A percentile compares a stretch with the other conserved stretches of the same genome.
Conservation (phyloP, 2,888 invertebrate genomes). For the Monoplex corrugatus region DNA sequence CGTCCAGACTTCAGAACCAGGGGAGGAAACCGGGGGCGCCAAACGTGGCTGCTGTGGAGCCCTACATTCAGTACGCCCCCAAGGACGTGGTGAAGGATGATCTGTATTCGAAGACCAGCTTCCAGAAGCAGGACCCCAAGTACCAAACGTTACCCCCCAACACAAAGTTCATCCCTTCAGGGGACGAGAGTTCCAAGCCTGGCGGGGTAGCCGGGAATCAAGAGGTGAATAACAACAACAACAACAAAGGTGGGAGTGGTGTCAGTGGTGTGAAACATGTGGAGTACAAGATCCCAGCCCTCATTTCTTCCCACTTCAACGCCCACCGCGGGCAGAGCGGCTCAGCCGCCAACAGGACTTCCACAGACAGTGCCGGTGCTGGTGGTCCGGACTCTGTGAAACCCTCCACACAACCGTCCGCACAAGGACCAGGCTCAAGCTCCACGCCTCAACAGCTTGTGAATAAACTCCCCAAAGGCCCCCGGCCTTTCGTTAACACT, state of each 20-base stretch:
- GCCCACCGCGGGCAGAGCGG: conserved; percentile 25
- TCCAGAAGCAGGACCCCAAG: conserved; percentile 93
- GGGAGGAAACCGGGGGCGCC: conserved; percentile 55
- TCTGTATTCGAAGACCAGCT: conserved; percentile 80
- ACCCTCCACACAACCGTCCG: not conserved
- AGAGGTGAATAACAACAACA: conserved; percentile 10
- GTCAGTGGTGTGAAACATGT: not conserved
- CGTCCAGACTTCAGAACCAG: conserved; percentile 40
- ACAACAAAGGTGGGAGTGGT: not conserved
- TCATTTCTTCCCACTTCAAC: conserved; percentile 46
- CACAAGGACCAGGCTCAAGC: conserved; percentile 1
- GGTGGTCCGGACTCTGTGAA: not conserved
- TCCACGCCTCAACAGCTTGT: conserved; percentile 36
- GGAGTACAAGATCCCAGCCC: conserved; percentile 42
- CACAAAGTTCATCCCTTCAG: conserved; percentile 86
- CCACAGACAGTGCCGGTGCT: not conserved
- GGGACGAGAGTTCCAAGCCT: not conserved
- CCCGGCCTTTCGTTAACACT: conserved; percentile 76
- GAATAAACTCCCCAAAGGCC: conserved; percentile 52
- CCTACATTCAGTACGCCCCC: conserved; percentile 76
- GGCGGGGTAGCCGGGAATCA: not conserved
- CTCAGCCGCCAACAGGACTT: not conserved
- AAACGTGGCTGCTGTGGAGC: conserved; percentile 81
- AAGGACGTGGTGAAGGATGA: conserved; percentile 61
- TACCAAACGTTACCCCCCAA: conserved; percentile 95